Conservation (phyloP, 2,888 invertebrate genomes). For the Plagodis pulveraria region DNA sequence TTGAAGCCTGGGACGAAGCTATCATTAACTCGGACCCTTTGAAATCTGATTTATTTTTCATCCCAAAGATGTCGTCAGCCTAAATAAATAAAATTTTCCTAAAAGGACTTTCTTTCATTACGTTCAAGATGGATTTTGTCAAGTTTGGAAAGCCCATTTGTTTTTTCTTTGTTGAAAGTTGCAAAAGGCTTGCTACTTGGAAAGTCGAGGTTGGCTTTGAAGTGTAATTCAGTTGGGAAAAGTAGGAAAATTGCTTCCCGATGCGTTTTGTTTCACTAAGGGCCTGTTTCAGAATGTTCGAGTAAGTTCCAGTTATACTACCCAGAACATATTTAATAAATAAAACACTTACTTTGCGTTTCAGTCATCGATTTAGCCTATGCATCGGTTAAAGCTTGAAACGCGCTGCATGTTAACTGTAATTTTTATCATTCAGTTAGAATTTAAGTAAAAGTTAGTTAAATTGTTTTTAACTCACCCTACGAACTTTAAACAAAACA, state of each 20-base stretch:
- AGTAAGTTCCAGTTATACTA: no score
- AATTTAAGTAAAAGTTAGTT: no score
- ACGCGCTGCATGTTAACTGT: no score
- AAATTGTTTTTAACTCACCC: no score
- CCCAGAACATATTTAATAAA: no score
- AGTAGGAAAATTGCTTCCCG: not conserved
- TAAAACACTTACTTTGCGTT: no score
- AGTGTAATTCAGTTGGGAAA: slow-evolving; percentile 7
- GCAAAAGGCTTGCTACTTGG: slow-evolving; percentile 1
- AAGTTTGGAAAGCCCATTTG: slow-evolving; percentile 13
- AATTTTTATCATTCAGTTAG: no score
- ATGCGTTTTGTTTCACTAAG: no score
- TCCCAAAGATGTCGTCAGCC: slow-evolving; percentile 1
- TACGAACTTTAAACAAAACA: no score
- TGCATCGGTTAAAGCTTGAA: no score
- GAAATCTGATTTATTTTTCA: slow-evolving; percentile 20
- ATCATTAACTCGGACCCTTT: slow-evolving; percentile 4
- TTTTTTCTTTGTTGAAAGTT: slow-evolving; percentile 10
- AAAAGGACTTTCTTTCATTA: slow-evolving; percentile 11
- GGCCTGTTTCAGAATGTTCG: no score
- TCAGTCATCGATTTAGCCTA: no score
- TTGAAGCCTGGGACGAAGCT: not conserved
- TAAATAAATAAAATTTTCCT: slow-evolving; percentile 6
- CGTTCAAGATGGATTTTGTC: slow-evolving; percentile 10
- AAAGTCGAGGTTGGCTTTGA: slow-evolving; percentile 3